Evolutionary conservation across 2,113 vertebrate genomes (phyloP), one percentile per base, ranked within the genome.

Genomic region (Alexandromys fortis): DNA sequence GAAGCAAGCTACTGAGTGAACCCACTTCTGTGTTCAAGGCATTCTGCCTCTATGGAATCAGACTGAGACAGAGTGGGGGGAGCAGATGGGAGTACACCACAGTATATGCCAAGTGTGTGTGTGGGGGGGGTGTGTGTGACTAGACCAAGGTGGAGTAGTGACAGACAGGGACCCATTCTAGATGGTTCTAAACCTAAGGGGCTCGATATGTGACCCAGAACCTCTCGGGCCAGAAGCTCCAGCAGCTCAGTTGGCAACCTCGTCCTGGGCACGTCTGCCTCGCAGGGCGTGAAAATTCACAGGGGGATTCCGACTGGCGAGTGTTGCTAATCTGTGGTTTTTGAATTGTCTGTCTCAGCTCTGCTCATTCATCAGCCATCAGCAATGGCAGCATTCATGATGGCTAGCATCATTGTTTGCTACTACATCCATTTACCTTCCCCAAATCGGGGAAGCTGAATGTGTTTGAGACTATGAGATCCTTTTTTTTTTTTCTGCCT

Each of bases 401-500:
- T 78, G 94, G 95, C 97, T 97, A 97, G 85, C 89, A 88, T 94
- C 75, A 94, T 95, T 90, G 95, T 98, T 98, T 97, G 83, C 97
- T 95, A 91, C 96, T 98, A 97, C 28, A 16, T 88, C 97, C 93
- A 82, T 97, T 98, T 98, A 98, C 98, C 98, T 98, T 98, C 92
- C 72, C 96, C 70, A 95, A 98, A 82, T 65, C 76, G 95, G 96
- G 82, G 96, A 97, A 93, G 90, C 90, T 97, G 79, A 92, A 95
- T 92, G 76, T 95, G 42, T 97, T 98, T 94, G 89, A 94, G 94
- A 98, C 97, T 98, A 97, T 83, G 97, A 97, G 94, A 96, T 96
- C 94, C 77, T 97, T 98, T 98, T 98, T 98, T 98, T 98, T 72
- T 97, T 98, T 98, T 98, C 97, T 98, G 98, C 97, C 96, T 97